These are phyloP conservation scores for Conomelus anceps DNA, from an alignment of 2,888 invertebrate species.

Conservation along the genomic window DNA sequence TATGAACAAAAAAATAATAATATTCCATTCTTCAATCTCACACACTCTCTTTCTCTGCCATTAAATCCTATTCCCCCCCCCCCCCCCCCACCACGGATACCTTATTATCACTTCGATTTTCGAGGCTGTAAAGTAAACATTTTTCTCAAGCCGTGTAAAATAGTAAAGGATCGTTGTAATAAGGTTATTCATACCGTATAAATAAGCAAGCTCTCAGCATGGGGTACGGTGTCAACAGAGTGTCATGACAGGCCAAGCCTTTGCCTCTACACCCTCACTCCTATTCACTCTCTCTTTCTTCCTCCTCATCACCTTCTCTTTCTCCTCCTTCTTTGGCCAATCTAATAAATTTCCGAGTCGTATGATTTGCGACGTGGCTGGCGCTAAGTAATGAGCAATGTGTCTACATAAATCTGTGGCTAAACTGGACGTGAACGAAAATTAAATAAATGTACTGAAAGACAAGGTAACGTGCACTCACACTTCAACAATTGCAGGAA, in stretches of 20 bases:
- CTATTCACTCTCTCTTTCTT: not conserved
- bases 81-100: not conserved
- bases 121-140: not conserved
- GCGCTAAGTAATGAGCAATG: slow-evolving; percentile 5
- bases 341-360: not conserved
- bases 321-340: not conserved
- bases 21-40: not conserved
- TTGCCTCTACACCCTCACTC: not conserved
- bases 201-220: not conserved
- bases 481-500: not conserved
- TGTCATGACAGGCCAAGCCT: not conserved
- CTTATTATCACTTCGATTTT: not conserved
- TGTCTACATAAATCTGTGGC: not conserved
- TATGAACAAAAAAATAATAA: not conserved
- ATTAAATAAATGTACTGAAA: slow-evolving; percentile 1
- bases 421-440: not conserved
- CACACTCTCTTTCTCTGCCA: not conserved
- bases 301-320: not conserved
- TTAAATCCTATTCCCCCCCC: too few species aligned
- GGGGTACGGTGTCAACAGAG: not conserved
- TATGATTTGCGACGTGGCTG: slow-evolving; percentile 1
- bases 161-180: not conserved
- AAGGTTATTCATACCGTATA: not conserved
- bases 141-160: not conserved
- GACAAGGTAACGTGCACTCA: not conserved